A percentile compares a stretch with the other conserved stretches of the same genome.
phyloP scores from a whole-genome alignment of 2,113 vertebrate species.

The Calidris pygmaea region DNA sequence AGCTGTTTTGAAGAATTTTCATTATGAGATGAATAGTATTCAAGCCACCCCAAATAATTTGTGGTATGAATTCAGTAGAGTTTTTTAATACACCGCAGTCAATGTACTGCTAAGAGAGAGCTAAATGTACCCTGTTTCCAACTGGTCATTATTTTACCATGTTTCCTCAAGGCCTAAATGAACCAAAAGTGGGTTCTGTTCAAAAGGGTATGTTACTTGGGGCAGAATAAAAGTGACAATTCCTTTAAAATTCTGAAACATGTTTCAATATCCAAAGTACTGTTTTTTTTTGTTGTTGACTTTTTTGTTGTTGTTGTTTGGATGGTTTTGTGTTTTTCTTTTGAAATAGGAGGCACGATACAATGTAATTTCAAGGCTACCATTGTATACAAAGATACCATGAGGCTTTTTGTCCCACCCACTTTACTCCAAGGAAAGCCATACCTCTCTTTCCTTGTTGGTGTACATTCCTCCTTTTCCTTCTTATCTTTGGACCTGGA shows the following conservation, averaged over 20 bases:
- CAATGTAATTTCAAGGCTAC: neutral
- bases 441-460: constrained; percentile 94
- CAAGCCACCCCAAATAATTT: accelerated
- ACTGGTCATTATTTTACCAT: neutral
- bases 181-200: neutral
- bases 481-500: constrained; percentile 91
- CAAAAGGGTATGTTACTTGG: neutral
- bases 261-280: neutral
- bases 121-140: neutral
- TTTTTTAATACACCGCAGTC: neutral
- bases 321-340: neutral
- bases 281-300: neutral
- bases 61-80: neutral
- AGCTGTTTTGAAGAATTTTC: neutral
- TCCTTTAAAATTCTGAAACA: neutral
- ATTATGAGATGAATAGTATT: neutral
- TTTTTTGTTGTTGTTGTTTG: neutral
- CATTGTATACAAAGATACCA: neutral
- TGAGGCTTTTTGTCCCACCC: neutral
- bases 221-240: neutral
- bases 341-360: neutral
- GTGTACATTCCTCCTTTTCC: constrained; percentile 89
- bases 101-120: neutral
- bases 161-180: neutral
- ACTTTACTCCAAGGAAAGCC: neutral